Base-by-base conservation (phyloP, 2,888 invertebrate genomes). In the Ophioninae sp. region DNA sequence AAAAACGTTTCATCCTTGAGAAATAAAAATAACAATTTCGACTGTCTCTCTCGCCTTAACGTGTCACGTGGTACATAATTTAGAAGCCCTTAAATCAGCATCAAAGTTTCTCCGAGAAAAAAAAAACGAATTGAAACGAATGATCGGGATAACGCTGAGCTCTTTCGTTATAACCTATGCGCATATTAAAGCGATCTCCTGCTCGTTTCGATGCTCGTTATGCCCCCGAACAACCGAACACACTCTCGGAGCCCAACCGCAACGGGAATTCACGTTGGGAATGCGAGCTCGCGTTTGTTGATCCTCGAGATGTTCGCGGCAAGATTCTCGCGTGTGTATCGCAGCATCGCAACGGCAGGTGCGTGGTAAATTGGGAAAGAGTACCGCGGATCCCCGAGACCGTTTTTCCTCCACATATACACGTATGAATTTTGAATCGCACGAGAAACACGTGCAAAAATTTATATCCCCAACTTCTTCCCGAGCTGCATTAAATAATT, bases 311-410 rank as follows among this genome's bases (percentile, higher is more conserved):
- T 44, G 30, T 61, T 72, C 61, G 62, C 74, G 65, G 61, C 30
- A 59, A 59, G 74, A 50, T 57, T 68, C 65, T 50, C 70, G 44
- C 57, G 69, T 67, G 57, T 44, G 68, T 50, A 56, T 72, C 67
- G 76, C 79, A 68, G 77, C 68, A 41, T 56, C 68, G 5, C 21
- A 44, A 57, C 67, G 62, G 74, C 83, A 81, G 83, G 83, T 83
- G 83, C 78, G 81, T 72, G 59, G 37, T 75, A 73, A 79, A 83
- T 83, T 83, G 78, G 65, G 77, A 74, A 81, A 83, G 23, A 73
- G 64, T 62, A 56, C 17, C 62, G 37, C 57, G 37, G 30, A 74
- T 67, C 61, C 21, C 23, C 23, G 10, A 30, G 39, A 65, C 41
- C 30, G 64, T 57, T 59, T 70, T 41, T n/a, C 50, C 50, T 50